Evolutionary conservation across 2,888 invertebrate species (phyloP), one percentile per base, ranked within the genome.

Genomic region (Pinctada fucata): DNA sequence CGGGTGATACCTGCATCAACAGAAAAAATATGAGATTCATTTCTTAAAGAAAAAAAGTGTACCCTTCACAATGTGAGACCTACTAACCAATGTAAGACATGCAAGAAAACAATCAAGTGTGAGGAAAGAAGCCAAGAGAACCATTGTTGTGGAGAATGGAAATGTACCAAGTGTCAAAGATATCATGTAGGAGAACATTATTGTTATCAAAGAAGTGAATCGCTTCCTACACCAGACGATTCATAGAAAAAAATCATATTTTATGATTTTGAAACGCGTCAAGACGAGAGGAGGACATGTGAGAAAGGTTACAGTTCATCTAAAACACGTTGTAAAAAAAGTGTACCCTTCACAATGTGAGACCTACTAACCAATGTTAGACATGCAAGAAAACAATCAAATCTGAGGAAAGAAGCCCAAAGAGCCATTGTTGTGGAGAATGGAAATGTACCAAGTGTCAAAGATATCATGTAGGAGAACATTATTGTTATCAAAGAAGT

Each of bases 111-210:
- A 0, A 8, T 65, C 49, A 66, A 4, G 16, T n/a, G 16, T 50
- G 10, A 49, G 8, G 66, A 66, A 48, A 49, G 74, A 5, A 47
- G n/a, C 13, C 74, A 49, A 31, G 5, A 64, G n/a, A 13, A 63
- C 49, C 65, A 64, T 10, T 45, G 47, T 49, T 73, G 73, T 64
- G 73, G 73, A 64, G 73, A 73, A 65, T 73, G 65, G 63, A 48
- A 48, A 65, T 73, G 73, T 64, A 5, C 4, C 4, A 16, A 10
- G 13, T 64, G 68, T 31, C 52, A 31, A 4, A 3, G n/a, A 10
- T 75, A n/a, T 68, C 45, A 58, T 2, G 10, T 48, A 4, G 63
- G 58, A 48, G 48, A 68, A 5, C 68, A 75, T 68, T 50, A 66
- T 16, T 74, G 74, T 49, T 74, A 74, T 66, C 66, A 49, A 10